A percentile compares a stretch with the other conserved stretches of the same genome.
Evolutionary conservation across 2,113 vertebrate species (phyloP).

Genomic region (Malaclemys terrapin): DNA sequence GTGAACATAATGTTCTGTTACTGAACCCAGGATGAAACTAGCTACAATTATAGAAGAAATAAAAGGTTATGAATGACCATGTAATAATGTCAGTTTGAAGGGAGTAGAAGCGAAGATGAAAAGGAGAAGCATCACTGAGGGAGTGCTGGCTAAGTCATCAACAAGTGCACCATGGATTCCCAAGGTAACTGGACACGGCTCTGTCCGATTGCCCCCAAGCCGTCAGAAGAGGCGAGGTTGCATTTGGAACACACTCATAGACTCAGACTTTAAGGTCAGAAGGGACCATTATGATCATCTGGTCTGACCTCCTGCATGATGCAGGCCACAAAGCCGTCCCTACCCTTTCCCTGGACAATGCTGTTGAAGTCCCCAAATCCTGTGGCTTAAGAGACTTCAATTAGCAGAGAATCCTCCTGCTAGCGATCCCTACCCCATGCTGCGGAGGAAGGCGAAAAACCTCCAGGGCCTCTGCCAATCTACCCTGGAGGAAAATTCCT

Average conservation of each 20-base stretch:
- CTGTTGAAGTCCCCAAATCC: too few species aligned
- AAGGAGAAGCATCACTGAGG: not conserved
- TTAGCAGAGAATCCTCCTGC: too few species aligned
- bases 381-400: too few species aligned
- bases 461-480: too few species aligned
- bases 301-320: too few species aligned
- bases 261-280: too few species aligned
- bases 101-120: not conserved
- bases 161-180: not conserved
- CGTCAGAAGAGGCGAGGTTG: not conserved
- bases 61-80: not conserved
- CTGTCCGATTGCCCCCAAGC: not conserved
- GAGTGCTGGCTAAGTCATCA: not conserved
- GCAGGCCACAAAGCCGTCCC: too few species aligned
- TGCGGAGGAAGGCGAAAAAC: too few species aligned
- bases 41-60: not conserved
- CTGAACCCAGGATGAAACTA: not conserved
- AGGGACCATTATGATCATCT: too few species aligned
- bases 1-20: not conserved
- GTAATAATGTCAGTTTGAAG: not conserved
- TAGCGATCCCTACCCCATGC: too few species aligned
- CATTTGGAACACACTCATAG: not conserved
- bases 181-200: rapidly evolving
- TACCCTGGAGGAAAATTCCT: too few species aligned
- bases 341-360: too few species aligned